phyloP scores from a whole-genome alignment of 1,140 invertebrate species.

The Zaprionus ornatus region DNA sequence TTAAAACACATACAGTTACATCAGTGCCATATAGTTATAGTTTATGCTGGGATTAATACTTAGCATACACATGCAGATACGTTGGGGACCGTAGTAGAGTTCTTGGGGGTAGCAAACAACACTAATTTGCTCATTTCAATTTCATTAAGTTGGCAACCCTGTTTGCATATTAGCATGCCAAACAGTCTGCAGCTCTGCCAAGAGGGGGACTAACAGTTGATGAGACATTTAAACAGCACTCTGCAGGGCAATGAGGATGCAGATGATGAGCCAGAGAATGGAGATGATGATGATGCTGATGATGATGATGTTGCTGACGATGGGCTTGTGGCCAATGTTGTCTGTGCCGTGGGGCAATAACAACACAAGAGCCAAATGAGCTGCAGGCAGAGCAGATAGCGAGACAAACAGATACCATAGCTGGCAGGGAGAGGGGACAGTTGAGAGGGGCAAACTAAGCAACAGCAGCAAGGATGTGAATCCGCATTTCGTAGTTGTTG shows the following conservation, averaged over 20 bases:
- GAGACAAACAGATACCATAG: slow-evolving; percentile 20
- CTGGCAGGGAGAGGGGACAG: slow-evolving; percentile 12
- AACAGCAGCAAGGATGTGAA: slow-evolving; percentile 37
- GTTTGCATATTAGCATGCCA: slow-evolving; percentile 78
- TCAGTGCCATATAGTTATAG: too few relatives aligned
- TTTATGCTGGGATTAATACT: too few relatives aligned
- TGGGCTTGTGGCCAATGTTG: slow-evolving; percentile 49
- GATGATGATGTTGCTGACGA: slow-evolving; percentile 8
- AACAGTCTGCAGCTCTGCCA: slow-evolving; percentile 47
- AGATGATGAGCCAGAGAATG: slow-evolving; percentile 24
- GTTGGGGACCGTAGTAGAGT: not conserved
- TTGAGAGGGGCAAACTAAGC: not conserved
- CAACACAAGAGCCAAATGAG: slow-evolving; percentile 59
- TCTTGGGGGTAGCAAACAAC: slow-evolving; percentile 48
- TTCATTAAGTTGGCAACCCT: slow-evolving; percentile 77
- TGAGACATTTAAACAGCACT: slow-evolving; percentile 73
- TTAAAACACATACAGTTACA: too few relatives aligned
- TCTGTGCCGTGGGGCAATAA: slow-evolving; percentile 36
- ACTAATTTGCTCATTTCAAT: slow-evolving; percentile 81
- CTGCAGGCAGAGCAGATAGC: slow-evolving; percentile 48
- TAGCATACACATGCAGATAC: not conserved
- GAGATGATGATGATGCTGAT: slow-evolving; percentile 14
- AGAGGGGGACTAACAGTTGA: slow-evolving; percentile 39
- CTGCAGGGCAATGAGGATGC: slow-evolving; percentile 49
- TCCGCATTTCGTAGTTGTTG: slow-evolving; percentile 7